A percentile compares a stretch with the other conserved stretches of the same genome.
These are phyloP conservation scores for Muntiacus reevesi DNA, from an alignment of 2,113 vertebrate species.

Conservation along the genomic window DNA sequence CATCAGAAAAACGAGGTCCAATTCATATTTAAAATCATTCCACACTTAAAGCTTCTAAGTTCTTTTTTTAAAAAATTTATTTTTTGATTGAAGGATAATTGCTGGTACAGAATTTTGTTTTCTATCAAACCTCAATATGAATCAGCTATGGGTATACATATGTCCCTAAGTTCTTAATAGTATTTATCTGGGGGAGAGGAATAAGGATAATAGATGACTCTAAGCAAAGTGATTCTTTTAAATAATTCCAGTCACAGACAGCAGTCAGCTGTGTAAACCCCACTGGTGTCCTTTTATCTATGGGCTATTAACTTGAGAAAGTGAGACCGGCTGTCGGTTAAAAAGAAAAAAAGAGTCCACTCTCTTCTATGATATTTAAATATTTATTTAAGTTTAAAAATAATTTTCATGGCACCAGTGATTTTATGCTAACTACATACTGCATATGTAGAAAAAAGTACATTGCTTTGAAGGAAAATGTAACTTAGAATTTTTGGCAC, in stretches of 20 bases:
- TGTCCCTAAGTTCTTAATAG: not conserved
- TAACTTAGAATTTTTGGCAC: slow-evolving; percentile 85
- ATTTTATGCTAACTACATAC: slow-evolving; percentile 84
- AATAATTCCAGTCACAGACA: not conserved
- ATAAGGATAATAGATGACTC: not conserved
- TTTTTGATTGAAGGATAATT: not conserved
- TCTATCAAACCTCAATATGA: not conserved
- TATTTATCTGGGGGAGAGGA: not conserved
- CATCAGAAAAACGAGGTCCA: slow-evolving; percentile 4
- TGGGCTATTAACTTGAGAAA: slow-evolving; percentile 13
- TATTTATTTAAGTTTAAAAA: slow-evolving; percentile 89
- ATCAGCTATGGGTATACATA: not conserved
- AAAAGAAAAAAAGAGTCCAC: not conserved
- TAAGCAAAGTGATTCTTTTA: not conserved
- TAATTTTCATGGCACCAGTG: slow-evolving; percentile 87
- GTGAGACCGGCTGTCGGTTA: not conserved
- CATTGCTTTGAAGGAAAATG: slow-evolving; percentile 79
- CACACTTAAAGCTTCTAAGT: not conserved
- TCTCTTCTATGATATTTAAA: slow-evolving; percentile 80
- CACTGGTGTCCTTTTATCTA: not conserved
- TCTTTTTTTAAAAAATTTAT: not conserved
- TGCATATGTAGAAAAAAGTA: slow-evolving; percentile 85
- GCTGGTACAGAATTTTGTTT: not conserved
- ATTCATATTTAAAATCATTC: not conserved
- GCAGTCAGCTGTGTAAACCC: not conserved